These are phyloP conservation scores for Thera britannica DNA, from an alignment of 2,888 invertebrate species.

Conservation along the genomic window DNA sequence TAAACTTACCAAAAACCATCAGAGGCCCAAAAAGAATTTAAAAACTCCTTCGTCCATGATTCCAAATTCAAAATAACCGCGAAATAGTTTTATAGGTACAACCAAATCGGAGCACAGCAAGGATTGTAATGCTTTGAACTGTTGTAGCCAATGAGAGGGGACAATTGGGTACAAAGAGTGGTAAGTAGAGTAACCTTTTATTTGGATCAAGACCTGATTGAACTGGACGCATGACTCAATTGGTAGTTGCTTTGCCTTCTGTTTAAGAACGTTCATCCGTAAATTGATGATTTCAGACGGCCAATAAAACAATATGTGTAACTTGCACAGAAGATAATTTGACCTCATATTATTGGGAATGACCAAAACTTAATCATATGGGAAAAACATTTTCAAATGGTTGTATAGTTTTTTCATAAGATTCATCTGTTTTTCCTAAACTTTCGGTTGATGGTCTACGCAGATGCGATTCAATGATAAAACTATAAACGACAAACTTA, in stretches of 20 bases:
- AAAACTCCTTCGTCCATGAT: constrained; percentile 52
- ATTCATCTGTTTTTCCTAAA: too few species aligned
- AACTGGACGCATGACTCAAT: not conserved
- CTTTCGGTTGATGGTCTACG: too few species aligned
- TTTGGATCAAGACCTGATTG: constrained; percentile 36
- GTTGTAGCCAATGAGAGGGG: constrained; percentile 59
- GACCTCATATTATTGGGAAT: too few species aligned
- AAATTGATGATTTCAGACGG: too few species aligned
- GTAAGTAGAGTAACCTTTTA: constrained; percentile 39
- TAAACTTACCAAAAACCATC: constrained; percentile 70
- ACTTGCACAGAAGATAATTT: too few species aligned
- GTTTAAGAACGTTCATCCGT: too few species aligned
- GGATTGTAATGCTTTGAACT: constrained; percentile 58
- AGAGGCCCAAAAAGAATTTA: constrained; percentile 47
- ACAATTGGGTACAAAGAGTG: constrained; percentile 68
- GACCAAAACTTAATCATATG: too few species aligned
- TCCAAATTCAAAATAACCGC: constrained; percentile 22
- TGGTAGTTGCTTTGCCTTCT: not conserved
- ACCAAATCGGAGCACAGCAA: constrained; percentile 59
- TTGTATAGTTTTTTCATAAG: too few species aligned
- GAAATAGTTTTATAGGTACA: constrained; percentile 37
- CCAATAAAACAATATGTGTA: too few species aligned
- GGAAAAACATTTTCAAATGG: too few species aligned
- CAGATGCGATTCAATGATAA: too few species aligned
- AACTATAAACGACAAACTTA: too few species aligned